Evolutionary conservation across 2,888 invertebrate genomes (phyloP).

Genomic region (Apotomis turbidana): DNA sequence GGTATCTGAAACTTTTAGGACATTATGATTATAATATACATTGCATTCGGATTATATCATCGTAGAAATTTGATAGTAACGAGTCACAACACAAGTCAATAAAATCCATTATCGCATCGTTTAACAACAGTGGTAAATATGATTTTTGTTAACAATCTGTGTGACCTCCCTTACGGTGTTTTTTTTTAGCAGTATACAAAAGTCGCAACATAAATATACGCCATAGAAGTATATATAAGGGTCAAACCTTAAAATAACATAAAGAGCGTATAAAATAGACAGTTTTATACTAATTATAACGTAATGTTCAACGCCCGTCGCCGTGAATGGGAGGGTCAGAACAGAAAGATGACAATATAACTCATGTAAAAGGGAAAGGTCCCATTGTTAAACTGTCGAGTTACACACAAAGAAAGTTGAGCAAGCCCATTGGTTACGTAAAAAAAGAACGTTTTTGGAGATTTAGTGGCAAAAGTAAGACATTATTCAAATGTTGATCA

Average conservation of each 20-base stretch:
- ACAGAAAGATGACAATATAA: constrained; percentile 12
- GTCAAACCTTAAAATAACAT: constrained; percentile 8
- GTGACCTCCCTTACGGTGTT: too few relatives aligned
- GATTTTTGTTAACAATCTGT: too few relatives aligned
- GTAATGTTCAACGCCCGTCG: not conserved
- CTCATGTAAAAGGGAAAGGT: constrained; percentile 27
- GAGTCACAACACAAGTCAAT: too few relatives aligned
- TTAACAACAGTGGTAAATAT: too few relatives aligned
- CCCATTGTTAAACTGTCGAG: constrained; percentile 21
- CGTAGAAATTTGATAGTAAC: too few relatives aligned
- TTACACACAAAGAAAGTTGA: constrained; percentile 9
- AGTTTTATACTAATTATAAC: constrained; percentile 20
- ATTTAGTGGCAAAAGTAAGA: not conserved
- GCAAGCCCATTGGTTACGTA: not conserved
- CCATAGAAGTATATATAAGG: not conserved
- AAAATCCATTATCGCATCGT: too few relatives aligned
- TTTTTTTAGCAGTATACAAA: too few relatives aligned
- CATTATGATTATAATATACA: too few relatives aligned
- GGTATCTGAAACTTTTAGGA: not conserved
- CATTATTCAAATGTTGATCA: not conserved
- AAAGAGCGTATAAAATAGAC: constrained; percentile 3
- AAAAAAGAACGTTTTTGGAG: not conserved
- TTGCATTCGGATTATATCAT: too few relatives aligned
- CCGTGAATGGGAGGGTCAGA: constrained; percentile 25
- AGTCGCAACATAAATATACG: not conserved